phyloP scores from a whole-genome alignment of 2,113 vertebrate species.

The Ailuropoda melanoleuca region DNA sequence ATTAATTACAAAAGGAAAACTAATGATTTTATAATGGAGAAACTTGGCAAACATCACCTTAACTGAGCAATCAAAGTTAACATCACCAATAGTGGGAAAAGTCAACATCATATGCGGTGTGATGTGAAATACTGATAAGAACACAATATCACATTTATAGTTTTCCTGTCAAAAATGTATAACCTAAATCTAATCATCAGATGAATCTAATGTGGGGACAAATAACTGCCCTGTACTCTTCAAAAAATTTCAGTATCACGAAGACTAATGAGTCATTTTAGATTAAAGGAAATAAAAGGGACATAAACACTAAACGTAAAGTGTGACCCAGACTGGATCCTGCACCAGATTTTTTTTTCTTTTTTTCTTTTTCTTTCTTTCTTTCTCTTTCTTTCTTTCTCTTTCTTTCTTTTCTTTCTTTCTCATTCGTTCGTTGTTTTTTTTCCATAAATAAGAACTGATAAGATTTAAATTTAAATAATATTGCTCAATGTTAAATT shows the following conservation, averaged over 20 bases:
- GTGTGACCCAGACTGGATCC: not conserved
- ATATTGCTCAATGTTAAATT: not conserved
- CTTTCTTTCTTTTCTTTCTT: no score
- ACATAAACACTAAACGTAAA: not conserved
- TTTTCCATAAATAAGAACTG: not conserved
- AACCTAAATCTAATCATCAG: not conserved
- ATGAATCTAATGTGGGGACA: not conserved
- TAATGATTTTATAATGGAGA: not conserved
- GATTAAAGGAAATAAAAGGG: not conserved
- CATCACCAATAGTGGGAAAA: not conserved
- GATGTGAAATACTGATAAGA: not conserved
- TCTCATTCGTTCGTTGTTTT: not conserved
- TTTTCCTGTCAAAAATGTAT: not conserved
- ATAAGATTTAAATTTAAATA: not conserved
- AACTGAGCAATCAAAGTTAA: not conserved
- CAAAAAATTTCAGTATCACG: not conserved
- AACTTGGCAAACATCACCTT: not conserved
- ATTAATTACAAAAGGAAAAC: not conserved
- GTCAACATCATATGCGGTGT: not conserved
- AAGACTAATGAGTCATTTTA: not conserved
- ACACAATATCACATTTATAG: not conserved
- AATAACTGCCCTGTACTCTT: not conserved
- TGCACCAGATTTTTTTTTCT: not conserved
- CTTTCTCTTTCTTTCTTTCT: no score
- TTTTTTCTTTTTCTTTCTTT: no score